Percentiles rank a stretch among this genome's conserved stretches.
Conservation (phyloP, 2,888 invertebrate species). For the Biston stratarius region DNA sequence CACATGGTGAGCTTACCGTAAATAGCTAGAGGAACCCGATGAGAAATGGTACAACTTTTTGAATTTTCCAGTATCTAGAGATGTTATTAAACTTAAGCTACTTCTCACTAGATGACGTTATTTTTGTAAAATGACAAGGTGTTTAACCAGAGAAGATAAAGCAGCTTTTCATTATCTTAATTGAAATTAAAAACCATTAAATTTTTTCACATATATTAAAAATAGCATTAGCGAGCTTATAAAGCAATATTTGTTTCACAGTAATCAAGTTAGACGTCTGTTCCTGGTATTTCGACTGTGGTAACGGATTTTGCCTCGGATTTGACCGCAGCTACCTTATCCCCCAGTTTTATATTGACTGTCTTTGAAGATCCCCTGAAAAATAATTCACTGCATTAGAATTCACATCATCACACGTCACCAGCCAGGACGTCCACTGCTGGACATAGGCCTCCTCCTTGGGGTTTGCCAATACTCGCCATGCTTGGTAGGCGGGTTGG, state of each 20-base stretch:
- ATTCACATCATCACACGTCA: too few relatives aligned
- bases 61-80: too few relatives aligned
- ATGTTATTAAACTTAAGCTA: not conserved
- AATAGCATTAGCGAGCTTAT: not conserved
- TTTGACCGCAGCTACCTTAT: slow-evolving; percentile 44
- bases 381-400: not conserved
- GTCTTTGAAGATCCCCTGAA: slow-evolving; percentile 44
- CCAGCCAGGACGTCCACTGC: too few relatives aligned
- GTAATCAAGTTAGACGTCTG: not conserved
- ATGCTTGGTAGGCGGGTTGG: too few relatives aligned
- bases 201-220: not conserved
- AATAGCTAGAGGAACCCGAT: too few relatives aligned
- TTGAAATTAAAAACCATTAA: too few relatives aligned
- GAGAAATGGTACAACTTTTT: too few relatives aligned
- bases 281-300: slow-evolving; percentile 55
- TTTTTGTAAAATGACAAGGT: not conserved
- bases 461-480: too few relatives aligned
- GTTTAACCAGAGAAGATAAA: too few relatives aligned
- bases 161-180: too few relatives aligned
- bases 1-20: too few relatives aligned
- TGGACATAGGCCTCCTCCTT: too few relatives aligned
- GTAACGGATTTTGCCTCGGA: slow-evolving; percentile 53
- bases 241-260: not conserved
- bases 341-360: slow-evolving; percentile 44
- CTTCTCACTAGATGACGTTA: slow-evolving; percentile 1